A percentile compares a stretch with the other conserved stretches of the same genome.
phyloP scores from a whole-genome alignment of 2,113 vertebrate species.

The Polypterus bichir region DNA sequence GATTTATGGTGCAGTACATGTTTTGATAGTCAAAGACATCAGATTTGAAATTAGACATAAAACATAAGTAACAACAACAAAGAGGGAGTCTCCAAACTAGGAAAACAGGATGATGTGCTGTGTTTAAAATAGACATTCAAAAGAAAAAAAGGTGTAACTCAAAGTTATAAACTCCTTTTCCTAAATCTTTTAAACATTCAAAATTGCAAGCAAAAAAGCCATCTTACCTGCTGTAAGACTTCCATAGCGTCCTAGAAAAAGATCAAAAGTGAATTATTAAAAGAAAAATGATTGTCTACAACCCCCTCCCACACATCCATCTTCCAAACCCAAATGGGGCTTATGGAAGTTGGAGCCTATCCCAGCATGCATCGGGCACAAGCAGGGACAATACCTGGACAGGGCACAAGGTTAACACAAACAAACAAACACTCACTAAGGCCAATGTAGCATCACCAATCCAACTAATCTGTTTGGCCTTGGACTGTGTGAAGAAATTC shows the following conservation, averaged over 20 bases:
- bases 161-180: neutral
- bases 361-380: no score
- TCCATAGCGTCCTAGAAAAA: neutral
- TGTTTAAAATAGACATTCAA: neutral
- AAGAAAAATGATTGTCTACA: neutral
- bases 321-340: no score
- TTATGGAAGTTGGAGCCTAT: neutral
- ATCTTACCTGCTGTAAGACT: slow-evolving; percentile 1
- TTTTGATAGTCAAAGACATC: no score
- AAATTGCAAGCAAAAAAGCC: neutral
- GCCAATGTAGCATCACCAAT: no score
- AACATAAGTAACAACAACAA: no score
- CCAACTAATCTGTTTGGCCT: no score
- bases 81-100: no score
- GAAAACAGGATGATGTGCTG: neutral
- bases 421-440: neutral
- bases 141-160: neutral
- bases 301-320: no score
- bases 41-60: no score
- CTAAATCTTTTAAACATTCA: no score
- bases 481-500: no score
- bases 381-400: neutral
- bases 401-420: neutral
- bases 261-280: neutral
- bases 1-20: no score